These are phyloP conservation scores for Cancer borealis DNA, from an alignment of 2,888 invertebrate genomes.

Conservation along the genomic window DNA sequence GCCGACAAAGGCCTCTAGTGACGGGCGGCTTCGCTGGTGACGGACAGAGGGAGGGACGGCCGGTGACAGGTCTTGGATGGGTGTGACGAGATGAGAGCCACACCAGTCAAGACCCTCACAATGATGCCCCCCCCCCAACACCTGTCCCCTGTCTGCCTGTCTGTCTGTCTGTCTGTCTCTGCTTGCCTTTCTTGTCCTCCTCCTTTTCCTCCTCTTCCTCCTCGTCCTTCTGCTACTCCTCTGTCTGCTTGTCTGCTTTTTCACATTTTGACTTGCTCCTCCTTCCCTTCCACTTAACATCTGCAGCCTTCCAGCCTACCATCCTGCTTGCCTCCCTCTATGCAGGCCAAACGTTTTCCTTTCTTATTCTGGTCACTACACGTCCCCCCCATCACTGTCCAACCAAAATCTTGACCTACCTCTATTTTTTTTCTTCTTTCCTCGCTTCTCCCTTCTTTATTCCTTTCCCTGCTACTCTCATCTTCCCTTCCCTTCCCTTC, in stretches of 20 bases:
- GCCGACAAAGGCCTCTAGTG: conserved; percentile 60
- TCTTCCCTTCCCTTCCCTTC: neutral
- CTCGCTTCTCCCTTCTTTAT: neutral
- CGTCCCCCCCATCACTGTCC: neutral
- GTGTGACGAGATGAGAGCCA: conserved; percentile 61
- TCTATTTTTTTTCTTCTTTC: neutral
- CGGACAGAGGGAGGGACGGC: conserved; percentile 67
- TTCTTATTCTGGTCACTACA: neutral
- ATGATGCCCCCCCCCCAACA: conserved; percentile 25
- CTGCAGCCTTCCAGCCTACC: neutral
- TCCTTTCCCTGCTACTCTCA: neutral
- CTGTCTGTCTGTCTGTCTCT: conserved; percentile 28
- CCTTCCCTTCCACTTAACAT: neutral
- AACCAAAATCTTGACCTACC: neutral
- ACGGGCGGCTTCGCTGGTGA: conserved; percentile 56
- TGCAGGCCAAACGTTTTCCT: neutral
- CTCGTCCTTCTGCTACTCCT: neutral
- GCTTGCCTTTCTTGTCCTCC: neutral
- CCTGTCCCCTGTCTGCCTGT: neutral
- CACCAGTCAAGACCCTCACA: conserved; percentile 59
- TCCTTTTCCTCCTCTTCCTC: neutral
- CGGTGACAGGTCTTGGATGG: conserved; percentile 63
- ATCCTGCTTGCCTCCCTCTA: neutral
- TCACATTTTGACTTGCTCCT: neutral
- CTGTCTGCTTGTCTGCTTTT: conserved; percentile 1